A percentile compares a stretch with the other conserved stretches of the same genome.
phyloP scores from a whole-genome alignment of 2,113 vertebrate species.

The Ornithorhynchus anatinus region DNA sequence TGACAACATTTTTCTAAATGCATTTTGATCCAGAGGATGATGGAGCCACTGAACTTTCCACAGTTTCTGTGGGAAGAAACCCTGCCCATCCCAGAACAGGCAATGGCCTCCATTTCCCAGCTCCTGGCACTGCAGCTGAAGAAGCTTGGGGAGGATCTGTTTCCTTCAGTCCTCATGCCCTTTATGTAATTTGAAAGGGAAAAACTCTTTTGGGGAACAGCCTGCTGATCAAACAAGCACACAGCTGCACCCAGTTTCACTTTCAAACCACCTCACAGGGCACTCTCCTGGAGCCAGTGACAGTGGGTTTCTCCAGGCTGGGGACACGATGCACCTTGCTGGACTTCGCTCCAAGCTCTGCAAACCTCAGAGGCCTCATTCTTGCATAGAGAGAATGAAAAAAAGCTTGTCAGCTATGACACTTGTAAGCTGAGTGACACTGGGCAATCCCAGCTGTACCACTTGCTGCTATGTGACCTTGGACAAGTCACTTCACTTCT shows the following conservation, averaged over 20 bases:
- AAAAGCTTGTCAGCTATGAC: too few species aligned
- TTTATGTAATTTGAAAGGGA: not conserved
- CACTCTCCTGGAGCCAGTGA: accelerated
- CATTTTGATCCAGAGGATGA: too few species aligned
- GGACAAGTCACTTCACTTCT: too few species aligned
- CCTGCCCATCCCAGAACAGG: not conserved
- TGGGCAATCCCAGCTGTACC: too few species aligned
- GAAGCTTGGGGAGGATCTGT: not conserved
- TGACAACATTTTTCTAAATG: too few species aligned
- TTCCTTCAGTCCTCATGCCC: not conserved
- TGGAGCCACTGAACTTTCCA: too few species aligned
- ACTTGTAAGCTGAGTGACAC: too few species aligned
- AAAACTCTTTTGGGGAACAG: not conserved
- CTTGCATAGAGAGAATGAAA: not conserved
- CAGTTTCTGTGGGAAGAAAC: not conserved
- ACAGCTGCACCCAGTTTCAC: not conserved
- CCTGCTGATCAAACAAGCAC: not conserved
- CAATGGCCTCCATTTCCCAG: not conserved
- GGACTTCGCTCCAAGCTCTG: too few species aligned
- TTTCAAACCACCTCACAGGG: not conserved
- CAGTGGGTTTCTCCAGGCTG: too few species aligned
- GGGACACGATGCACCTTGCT: too few species aligned
- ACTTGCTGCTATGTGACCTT: too few species aligned
- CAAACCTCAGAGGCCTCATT: not conserved
- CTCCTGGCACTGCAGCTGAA: not conserved